Percentiles rank a stretch among this genome's conserved stretches.
phyloP scores from a whole-genome alignment of 2,888 invertebrate genomes.

The Rotaria magnacalcarata region DNA sequence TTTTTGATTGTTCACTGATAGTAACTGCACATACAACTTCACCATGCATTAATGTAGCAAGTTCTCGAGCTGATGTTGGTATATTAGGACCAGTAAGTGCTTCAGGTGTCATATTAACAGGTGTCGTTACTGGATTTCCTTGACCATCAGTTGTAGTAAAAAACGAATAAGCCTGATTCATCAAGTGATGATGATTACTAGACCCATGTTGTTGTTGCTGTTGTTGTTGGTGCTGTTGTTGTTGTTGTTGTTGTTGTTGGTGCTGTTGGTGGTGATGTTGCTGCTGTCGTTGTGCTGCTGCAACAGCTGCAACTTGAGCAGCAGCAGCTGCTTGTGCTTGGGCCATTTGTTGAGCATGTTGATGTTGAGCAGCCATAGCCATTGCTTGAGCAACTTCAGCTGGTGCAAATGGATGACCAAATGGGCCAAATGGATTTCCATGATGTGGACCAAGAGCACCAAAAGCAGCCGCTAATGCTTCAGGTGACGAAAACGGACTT shows the following conservation, averaged over 20 bases:
- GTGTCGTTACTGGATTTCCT: slow-evolving; percentile 57
- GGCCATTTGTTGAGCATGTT: background rate
- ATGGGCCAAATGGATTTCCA: background rate
- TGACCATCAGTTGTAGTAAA: background rate
- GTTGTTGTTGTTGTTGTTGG: background rate
- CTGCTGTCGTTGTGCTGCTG: background rate
- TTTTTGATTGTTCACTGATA: slow-evolving; percentile 77
- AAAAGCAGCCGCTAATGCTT: slow-evolving; percentile 36
- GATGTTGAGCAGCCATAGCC: slow-evolving; percentile 29
- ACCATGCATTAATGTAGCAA: slow-evolving; percentile 84
- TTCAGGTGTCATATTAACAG: slow-evolving; percentile 89
- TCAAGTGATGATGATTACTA: slow-evolving; percentile 19
- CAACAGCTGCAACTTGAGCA: background rate
- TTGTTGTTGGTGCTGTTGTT: background rate
- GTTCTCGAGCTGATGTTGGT: slow-evolving; percentile 80
- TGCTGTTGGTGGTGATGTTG: background rate
- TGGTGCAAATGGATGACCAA: background rate
- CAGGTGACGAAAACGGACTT: background rate
- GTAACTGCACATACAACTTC: slow-evolving; percentile 97
- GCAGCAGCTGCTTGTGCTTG: background rate
- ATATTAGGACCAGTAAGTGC: slow-evolving; percentile 84
- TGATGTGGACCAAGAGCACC: slow-evolving; percentile 31
- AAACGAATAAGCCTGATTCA: slow-evolving; percentile 31
- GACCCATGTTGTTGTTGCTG: background rate
- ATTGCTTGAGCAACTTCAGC: slow-evolving; percentile 54